phyloP scores from a whole-genome alignment of 2,888 invertebrate species.

The Pterobdella sp. region DNA sequence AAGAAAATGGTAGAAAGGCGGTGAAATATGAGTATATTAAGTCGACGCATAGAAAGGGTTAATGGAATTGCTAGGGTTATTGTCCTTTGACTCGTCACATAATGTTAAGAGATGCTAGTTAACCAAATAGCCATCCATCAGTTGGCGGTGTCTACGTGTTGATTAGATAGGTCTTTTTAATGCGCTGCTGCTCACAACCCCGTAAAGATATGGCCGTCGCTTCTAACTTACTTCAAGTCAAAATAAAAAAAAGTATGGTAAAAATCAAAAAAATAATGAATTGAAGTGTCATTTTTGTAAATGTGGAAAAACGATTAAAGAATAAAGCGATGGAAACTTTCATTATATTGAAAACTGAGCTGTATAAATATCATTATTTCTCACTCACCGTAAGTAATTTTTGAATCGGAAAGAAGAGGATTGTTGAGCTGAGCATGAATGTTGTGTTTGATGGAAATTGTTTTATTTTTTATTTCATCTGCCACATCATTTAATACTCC shows the following conservation, averaged over 20 bases:
- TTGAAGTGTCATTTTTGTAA: background rate
- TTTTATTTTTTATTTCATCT: background rate
- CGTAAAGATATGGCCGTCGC: background rate
- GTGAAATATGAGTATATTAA: slow-evolving; percentile 33
- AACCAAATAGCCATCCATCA: slow-evolving; percentile 25
- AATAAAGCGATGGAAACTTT: background rate
- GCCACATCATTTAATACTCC: background rate
- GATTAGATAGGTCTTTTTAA: slow-evolving; percentile 25
- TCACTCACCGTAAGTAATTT: slow-evolving; percentile 1
- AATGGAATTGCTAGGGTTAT: slow-evolving; percentile 30
- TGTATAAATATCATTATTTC: background rate
- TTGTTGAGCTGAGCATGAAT: background rate
- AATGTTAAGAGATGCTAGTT: slow-evolving; percentile 20
- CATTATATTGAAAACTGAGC: background rate
- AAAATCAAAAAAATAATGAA: background rate
- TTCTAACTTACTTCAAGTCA: background rate
- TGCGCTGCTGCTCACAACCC: slow-evolving; percentile 17
- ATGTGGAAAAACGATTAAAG: background rate
- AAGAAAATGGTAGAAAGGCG: background rate
- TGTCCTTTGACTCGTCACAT: slow-evolving; percentile 32
- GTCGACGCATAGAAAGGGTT: slow-evolving; percentile 27
- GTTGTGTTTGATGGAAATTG: background rate
- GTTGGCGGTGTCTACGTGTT: slow-evolving; percentile 23
- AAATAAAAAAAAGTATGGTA: background rate
- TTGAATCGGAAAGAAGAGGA: background rate